Evolutionary conservation across 2,797 vertebrate species (phyloP).

Genomic region (Lycodopsis pacificus): DNA sequence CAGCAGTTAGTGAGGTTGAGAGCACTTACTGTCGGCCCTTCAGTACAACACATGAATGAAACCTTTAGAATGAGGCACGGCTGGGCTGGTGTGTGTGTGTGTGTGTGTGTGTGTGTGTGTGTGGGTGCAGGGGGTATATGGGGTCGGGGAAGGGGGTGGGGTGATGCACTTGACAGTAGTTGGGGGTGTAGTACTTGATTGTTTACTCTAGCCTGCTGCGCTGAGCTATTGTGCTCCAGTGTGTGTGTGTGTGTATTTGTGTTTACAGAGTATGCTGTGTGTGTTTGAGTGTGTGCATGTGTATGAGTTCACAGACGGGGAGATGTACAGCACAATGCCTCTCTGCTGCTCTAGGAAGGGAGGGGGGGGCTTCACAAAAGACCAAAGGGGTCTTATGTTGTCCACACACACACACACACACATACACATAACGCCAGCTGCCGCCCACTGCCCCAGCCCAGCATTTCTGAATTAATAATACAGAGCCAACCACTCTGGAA

Average conservation of each 20-base stretch:
- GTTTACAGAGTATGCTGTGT: not conserved
- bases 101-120: constrained; percentile 41
- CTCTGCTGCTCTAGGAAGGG: constrained; percentile 49
- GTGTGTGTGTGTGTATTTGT: not conserved
- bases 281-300: constrained; percentile 30
- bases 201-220: constrained; percentile 77
- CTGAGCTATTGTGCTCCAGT: constrained; percentile 62
- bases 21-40: constrained; percentile 80
- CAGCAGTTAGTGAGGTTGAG: constrained; percentile 86
- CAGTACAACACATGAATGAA: constrained; percentile 77
- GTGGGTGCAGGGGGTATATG: constrained; percentile 2
- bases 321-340: constrained; percentile 55
- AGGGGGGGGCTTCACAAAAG: constrained; percentile 68
- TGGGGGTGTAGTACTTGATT: constrained; percentile 68
- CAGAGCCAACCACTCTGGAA: constrained; percentile 81
- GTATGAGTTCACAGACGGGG: constrained; percentile 60
- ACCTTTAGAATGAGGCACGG: constrained; percentile 71
- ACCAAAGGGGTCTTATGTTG: constrained; percentile 64
- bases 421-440: constrained; percentile 74
- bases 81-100: constrained; percentile 63
- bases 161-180: constrained; percentile 67
- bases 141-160: constrained; percentile 3
- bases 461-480: constrained; percentile 89
- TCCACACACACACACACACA: constrained; percentile 36
- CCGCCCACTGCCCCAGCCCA: constrained; percentile 70